Conservation (phyloP, 1,140 invertebrate genomes). For the Grapholita molesta region DNA sequence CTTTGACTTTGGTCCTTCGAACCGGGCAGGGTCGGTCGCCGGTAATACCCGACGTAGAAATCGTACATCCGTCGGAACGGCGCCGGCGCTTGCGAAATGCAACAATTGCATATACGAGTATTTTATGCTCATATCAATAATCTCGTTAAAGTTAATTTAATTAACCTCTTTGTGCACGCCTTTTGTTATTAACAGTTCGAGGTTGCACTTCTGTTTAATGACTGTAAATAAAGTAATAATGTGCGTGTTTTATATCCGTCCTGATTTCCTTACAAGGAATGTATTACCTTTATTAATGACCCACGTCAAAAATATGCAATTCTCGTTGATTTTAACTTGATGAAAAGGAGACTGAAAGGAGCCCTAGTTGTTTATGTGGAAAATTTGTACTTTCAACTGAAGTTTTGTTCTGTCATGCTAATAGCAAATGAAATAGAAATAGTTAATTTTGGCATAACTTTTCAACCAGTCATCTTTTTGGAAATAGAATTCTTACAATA, state of each 20-base stretch:
- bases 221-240: conserved; percentile 29
- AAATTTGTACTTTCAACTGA: no score
- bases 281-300: no score
- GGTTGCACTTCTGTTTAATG: background rate
- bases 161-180: background rate
- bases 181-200: background rate
- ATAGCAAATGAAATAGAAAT: no score
- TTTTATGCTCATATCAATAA: background rate
- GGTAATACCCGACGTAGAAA: conserved; percentile 1
- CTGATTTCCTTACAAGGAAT: conserved; percentile 7
- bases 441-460: no score
- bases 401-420: no score
- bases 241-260: background rate
- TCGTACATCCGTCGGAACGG: conserved; percentile 3
- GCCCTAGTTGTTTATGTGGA: no score
- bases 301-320: no score
- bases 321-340: no score
- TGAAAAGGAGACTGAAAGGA: no score
- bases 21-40: background rate
- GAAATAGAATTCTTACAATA: no score
- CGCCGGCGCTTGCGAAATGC: conserved; percentile 12
- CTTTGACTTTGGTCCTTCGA: conserved; percentile 5
- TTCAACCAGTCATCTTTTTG: no score
- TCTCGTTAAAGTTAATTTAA: conserved; percentile 6
- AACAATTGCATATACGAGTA: conserved; percentile 4